Conservation (phyloP, 2,113 vertebrate genomes). For the Phyllopteryx taeniolatus region DNA sequence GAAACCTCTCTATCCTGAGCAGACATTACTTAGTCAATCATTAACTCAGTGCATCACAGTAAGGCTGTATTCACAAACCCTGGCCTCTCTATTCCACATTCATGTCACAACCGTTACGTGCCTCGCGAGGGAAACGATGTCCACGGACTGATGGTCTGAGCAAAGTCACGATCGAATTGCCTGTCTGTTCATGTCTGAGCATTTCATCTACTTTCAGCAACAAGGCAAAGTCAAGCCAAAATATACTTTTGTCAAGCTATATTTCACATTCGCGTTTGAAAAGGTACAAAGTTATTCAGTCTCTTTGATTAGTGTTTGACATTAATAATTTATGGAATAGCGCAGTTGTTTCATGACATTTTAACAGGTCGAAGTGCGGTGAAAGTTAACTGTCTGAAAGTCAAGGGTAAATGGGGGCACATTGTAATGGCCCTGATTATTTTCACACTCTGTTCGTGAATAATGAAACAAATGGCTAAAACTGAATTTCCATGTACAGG, state of each 20-base stretch:
- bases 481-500: slow-evolving; percentile 35
- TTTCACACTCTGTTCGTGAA: slow-evolving; percentile 42
- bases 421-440: slow-evolving; percentile 65
- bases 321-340: slow-evolving; percentile 65
- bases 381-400: slow-evolving; percentile 31
- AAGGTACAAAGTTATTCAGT: background rate
- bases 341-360: slow-evolving; percentile 49
- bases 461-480: slow-evolving; percentile 51
- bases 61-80: slow-evolving; percentile 29
- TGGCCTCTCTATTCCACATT: slow-evolving; percentile 67
- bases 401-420: slow-evolving; percentile 48
- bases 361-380: slow-evolving; percentile 55
- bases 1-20: slow-evolving; percentile 17
- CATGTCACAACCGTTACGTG: slow-evolving; percentile 75
- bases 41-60: slow-evolving; percentile 61
- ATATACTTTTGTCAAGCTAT: background rate
- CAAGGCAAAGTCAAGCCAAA: background rate
- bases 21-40: slow-evolving; percentile 49
- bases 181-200: slow-evolving; percentile 35
- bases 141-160: slow-evolving; percentile 53
- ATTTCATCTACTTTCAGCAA: slow-evolving; percentile 27
- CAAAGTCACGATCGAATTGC: slow-evolving; percentile 13
- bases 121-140: slow-evolving; percentile 50
- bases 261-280: background rate
- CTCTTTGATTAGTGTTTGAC: background rate